A percentile compares a stretch with the other conserved stretches of the same genome.
Evolutionary conservation across 2,888 invertebrate genomes (phyloP).

Genomic region (Pseudococcus longispinus): DNA sequence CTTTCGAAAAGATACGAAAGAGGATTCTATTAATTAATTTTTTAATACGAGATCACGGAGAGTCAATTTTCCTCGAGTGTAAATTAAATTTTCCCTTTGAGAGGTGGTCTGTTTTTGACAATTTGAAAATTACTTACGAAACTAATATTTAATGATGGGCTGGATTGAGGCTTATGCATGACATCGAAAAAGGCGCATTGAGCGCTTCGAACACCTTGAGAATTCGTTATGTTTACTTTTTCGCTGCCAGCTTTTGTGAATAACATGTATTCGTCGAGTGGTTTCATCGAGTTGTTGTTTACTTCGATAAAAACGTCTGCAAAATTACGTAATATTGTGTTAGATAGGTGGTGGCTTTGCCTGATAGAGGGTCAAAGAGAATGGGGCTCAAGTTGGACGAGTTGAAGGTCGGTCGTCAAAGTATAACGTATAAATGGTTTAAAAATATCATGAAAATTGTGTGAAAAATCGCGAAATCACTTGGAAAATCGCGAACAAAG

Average conservation of each 20-base stretch:
- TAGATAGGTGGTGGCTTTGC: not conserved
- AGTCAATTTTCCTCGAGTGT: constrained; percentile 16
- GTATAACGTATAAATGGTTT: too few species aligned
- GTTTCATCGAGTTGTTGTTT: constrained; percentile 82
- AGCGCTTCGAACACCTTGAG: constrained; percentile 84
- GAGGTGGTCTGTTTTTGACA: not conserved
- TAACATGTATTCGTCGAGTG: constrained; percentile 90
- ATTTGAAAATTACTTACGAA: constrained; percentile 62
- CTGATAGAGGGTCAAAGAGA: not conserved
- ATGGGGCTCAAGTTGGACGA: too few species aligned
- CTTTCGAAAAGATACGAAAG: not conserved
- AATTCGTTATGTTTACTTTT: constrained; percentile 85
- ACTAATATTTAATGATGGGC: constrained; percentile 69
- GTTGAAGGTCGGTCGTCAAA: not conserved
- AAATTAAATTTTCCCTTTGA: constrained; percentile 12
- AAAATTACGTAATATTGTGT: not conserved
- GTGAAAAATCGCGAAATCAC: too few species aligned
- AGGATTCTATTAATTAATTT: constrained; percentile 7
- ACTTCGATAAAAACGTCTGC: constrained; percentile 86
- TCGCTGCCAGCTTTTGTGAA: constrained; percentile 84
- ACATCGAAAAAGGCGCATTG: constrained; percentile 83
- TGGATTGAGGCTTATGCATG: constrained; percentile 68
- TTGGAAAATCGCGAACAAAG: too few species aligned
- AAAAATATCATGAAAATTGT: too few species aligned
- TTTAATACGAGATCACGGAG: constrained; percentile 7